Evolutionary conservation across 2,797 vertebrate genomes (phyloP).

Genomic region (Danio choprae): DNA sequence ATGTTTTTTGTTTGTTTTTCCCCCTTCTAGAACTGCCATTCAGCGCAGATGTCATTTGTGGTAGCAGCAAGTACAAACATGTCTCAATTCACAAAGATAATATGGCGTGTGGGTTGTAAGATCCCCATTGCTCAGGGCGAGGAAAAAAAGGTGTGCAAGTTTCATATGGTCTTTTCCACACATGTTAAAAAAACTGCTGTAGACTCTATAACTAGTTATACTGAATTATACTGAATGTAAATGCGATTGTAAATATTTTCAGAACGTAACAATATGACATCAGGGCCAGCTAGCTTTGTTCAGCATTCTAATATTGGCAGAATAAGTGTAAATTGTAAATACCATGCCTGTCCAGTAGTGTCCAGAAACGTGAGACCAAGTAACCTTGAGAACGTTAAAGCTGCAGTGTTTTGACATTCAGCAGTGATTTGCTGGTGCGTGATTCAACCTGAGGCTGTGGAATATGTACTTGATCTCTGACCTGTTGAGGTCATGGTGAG

Average conservation of each 20-base stretch:
- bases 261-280: not conserved
- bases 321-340: conserved; percentile 12
- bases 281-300: not conserved
- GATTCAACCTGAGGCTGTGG: conserved; percentile 13
- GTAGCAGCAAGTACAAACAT: conserved; percentile 54
- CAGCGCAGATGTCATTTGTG: conserved; percentile 44
- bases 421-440: conserved; percentile 12
- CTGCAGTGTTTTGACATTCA: not conserved
- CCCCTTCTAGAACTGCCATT: conserved; percentile 24
- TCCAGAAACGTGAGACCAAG: conserved; percentile 15
- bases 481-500: conserved; percentile 11
- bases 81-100: conserved; percentile 58
- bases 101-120: conserved; percentile 36
- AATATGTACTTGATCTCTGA: conserved; percentile 21
- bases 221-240: conserved; percentile 4
- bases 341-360: conserved; percentile 8
- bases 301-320: not conserved
- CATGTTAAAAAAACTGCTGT: not conserved
- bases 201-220: conserved; percentile 18
- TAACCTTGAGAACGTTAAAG: conserved; percentile 23
- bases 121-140: conserved; percentile 32
- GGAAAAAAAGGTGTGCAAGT: conserved; percentile 32
- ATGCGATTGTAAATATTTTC: not conserved
- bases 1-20: conserved; percentile 23
- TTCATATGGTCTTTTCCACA: conserved; percentile 34